Evolutionary conservation across 2,797 vertebrate species (phyloP).

Genomic region (Loriculus beryllinus): DNA sequence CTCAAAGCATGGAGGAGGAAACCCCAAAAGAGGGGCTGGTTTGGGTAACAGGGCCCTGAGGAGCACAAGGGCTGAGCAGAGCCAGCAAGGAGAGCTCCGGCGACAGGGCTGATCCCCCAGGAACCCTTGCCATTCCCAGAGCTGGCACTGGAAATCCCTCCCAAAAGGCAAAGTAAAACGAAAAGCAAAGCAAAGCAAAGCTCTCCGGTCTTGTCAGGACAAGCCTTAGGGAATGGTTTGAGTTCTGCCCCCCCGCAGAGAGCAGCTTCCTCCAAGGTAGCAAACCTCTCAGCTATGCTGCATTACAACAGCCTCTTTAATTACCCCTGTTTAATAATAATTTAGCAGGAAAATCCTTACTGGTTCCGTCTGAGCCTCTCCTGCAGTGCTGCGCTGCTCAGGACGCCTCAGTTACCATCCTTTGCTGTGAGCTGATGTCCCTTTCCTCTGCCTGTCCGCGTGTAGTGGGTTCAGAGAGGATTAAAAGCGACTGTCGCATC

Average conservation of each 20-base stretch:
- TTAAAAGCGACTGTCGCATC: slow-evolving; percentile 35
- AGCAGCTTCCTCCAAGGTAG: neutral
- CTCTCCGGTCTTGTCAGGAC: neutral
- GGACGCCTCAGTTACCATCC: neutral
- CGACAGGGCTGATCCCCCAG: neutral
- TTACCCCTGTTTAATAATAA: neutral
- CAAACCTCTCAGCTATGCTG: neutral
- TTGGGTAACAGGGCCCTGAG: neutral
- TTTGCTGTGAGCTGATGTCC: neutral
- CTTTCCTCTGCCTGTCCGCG: neutral
- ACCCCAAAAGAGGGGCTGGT: neutral
- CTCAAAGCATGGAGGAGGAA: neutral
- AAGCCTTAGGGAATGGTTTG: neutral
- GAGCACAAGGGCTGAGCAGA: neutral
- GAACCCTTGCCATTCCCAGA: neutral
- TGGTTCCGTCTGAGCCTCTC: neutral
- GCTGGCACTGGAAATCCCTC: neutral
- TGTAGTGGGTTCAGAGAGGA: slow-evolving; percentile 16
- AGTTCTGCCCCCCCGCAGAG: neutral
- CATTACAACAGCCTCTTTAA: rapidly evolving
- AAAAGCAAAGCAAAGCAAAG: neutral
- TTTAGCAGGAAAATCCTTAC: slow-evolving; percentile 34
- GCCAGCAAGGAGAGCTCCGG: neutral
- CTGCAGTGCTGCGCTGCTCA: neutral
- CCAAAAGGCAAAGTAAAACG: neutral